Percentiles rank a stretch among this genome's conserved stretches.
These are phyloP conservation scores for Oxycera nigricornis DNA, from an alignment of 2,888 invertebrate species.

Conservation along the genomic window DNA sequence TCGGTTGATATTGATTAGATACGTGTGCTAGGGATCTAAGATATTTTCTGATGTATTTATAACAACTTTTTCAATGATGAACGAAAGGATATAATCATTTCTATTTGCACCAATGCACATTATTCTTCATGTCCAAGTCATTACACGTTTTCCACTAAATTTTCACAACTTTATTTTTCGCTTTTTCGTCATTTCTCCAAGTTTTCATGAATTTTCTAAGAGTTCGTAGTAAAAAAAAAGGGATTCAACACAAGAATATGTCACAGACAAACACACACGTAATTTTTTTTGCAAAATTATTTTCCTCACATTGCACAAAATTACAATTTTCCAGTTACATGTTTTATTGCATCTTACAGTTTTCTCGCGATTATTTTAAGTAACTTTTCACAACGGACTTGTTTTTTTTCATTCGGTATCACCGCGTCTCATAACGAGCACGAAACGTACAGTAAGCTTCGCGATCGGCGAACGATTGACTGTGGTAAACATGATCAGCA, in stretches of 20 bases:
- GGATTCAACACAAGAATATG: too few species aligned
- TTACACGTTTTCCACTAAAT: background rate
- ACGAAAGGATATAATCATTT: background rate
- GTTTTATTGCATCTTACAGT: background rate
- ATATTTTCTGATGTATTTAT: too few species aligned
- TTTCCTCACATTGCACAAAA: constrained; percentile 13
- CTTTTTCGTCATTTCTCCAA: constrained; percentile 10
- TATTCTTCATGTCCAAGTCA: too few species aligned
- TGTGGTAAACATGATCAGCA: constrained; percentile 38
- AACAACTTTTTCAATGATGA: too few species aligned
- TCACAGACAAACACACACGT: too few species aligned
- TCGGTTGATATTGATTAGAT: too few species aligned
- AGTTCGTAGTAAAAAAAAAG: too few species aligned
- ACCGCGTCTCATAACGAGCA: background rate
- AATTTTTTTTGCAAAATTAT: too few species aligned
- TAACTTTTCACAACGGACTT: background rate
- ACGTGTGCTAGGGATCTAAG: too few species aligned
- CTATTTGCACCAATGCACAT: background rate
- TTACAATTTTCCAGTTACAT: background rate
- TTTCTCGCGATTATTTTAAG: background rate
- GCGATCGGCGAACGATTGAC: constrained; percentile 43
- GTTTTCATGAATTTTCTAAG: too few species aligned
- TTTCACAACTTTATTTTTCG: constrained; percentile 27
- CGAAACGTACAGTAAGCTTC: constrained; percentile 41
- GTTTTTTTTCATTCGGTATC: too few species aligned